Percentiles rank a stretch among this genome's conserved stretches.
phyloP scores from a whole-genome alignment of 2,888 invertebrate genomes.

The Microctonus brassicae region DNA sequence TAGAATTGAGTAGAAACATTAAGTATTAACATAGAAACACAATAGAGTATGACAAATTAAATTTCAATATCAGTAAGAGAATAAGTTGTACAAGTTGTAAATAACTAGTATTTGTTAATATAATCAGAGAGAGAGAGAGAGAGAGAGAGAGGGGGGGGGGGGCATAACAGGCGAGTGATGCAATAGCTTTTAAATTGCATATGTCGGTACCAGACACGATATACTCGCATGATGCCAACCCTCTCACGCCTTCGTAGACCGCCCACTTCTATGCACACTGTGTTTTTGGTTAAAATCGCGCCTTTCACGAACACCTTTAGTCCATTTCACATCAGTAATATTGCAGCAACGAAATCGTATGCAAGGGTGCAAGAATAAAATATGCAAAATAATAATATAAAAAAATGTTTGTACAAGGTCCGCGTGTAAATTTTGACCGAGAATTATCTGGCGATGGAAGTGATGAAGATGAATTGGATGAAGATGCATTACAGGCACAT shows the following conservation, averaged over 20 bases:
- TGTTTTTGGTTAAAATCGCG: conserved; percentile 27
- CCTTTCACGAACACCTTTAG: conserved; percentile 30
- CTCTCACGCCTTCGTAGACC: conserved; percentile 33
- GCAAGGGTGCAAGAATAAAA: neutral
- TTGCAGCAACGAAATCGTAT: conserved; percentile 22
- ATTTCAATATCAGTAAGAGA: no score
- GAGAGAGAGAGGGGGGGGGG: no score
- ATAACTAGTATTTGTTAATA: neutral
- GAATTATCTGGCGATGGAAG: conserved; percentile 60
- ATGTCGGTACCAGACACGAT: conserved; percentile 63
- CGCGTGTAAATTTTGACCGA: conserved; percentile 49
- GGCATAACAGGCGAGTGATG: conserved; percentile 46
- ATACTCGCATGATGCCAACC: conserved; percentile 39
- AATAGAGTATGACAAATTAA: no score
- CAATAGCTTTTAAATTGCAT: conserved; percentile 33
- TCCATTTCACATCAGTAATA: conserved; percentile 36
- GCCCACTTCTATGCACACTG: neutral
- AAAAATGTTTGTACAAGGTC: conserved; percentile 65
- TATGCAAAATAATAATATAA: neutral
- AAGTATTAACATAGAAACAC: no score
- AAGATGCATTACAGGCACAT: conserved; percentile 63
- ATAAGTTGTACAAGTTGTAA: no score
- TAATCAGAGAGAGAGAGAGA: neutral
- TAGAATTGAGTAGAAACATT: no score
- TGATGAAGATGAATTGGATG: conserved; percentile 60